phyloP scores from a whole-genome alignment of 2,797 vertebrate species.

The Sebastiscus albofasciatus region DNA sequence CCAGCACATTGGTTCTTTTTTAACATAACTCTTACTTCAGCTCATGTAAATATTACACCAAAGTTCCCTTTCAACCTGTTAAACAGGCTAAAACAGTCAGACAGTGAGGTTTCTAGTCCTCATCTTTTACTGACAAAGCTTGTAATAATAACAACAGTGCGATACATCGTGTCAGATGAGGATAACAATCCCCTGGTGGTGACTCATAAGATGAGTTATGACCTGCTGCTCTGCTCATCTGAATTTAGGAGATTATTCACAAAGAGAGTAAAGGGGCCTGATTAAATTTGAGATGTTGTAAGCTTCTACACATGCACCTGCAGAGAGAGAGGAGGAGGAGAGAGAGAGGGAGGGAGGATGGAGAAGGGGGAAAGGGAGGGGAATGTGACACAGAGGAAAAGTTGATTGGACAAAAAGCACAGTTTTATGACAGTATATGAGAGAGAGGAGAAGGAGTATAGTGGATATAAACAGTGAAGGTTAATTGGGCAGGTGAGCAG shows the following conservation, averaged over 20 bases:
- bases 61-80: neutral
- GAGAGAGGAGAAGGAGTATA: conserved; percentile 2
- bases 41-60: neutral
- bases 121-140: neutral
- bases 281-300: conserved; percentile 56
- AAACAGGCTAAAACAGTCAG: neutral
- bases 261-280: conserved; percentile 6
- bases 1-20: too few relatives aligned
- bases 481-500: conserved; percentile 88
- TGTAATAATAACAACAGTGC: neutral
- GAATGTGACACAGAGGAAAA: conserved; percentile 3
- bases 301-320: conserved; percentile 45
- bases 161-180: conserved; percentile 4
- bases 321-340: conserved; percentile 10
- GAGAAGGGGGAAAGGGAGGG: neutral
- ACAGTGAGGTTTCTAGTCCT: neutral
- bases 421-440: conserved; percentile 22
- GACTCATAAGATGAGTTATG: conserved; percentile 15
- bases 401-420: conserved; percentile 52
- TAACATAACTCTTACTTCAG: neutral
- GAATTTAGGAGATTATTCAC: conserved; percentile 46
- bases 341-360: conserved; percentile 16
- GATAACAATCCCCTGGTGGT: neutral
- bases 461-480: conserved; percentile 86
- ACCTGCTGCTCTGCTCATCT: conserved; percentile 11